These are phyloP conservation scores for Drosophila seguyi DNA, from an alignment of 1,140 invertebrate genomes.

Conservation along the genomic window DNA sequence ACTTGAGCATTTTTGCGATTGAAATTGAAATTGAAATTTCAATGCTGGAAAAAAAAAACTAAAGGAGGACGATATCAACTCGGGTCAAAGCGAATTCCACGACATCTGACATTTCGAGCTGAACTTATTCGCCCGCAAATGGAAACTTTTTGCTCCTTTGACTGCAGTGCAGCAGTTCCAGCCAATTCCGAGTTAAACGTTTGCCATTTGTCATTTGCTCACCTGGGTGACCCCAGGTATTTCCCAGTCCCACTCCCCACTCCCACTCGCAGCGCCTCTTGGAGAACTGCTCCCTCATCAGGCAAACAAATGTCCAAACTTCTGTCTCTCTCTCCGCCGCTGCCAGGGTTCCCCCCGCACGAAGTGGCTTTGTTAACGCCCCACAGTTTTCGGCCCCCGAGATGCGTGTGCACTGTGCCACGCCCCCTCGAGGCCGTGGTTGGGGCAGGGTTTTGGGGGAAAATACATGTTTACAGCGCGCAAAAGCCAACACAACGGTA, in stretches of 20 bases:
- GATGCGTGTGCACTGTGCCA: conserved; percentile 62
- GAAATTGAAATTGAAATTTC: conserved; percentile 37
- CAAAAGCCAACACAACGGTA: conserved; percentile 76
- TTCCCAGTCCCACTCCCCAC: conserved; percentile 5
- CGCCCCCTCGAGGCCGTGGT: conserved; percentile 7
- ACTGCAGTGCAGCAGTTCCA: conserved; percentile 54
- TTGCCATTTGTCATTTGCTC: conserved; percentile 71
- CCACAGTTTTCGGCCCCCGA: conserved; percentile 34
- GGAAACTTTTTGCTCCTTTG: conserved; percentile 53
- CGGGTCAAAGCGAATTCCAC: conserved; percentile 46
- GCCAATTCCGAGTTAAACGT: conserved; percentile 69
- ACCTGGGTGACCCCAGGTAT: conserved; percentile 54
- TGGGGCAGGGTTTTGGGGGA: conserved; percentile 1
- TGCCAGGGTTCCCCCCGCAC: conserved; percentile 23
- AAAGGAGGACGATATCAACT: conserved; percentile 8
- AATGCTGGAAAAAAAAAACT: conserved; percentile 7
- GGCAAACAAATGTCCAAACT: conserved; percentile 77
- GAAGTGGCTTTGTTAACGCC: conserved; percentile 66
- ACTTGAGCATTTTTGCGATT: conserved; percentile 11
- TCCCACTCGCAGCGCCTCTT: background rate
- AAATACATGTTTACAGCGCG: conserved; percentile 80
- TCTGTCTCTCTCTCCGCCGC: conserved; percentile 9
- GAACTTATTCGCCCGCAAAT: conserved; percentile 47
- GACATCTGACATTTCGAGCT: conserved; percentile 48
- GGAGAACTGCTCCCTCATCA: conserved; percentile 19